Conservation (phyloP, 1,140 invertebrate genomes). For the Drosophila tropicalis region DNA sequence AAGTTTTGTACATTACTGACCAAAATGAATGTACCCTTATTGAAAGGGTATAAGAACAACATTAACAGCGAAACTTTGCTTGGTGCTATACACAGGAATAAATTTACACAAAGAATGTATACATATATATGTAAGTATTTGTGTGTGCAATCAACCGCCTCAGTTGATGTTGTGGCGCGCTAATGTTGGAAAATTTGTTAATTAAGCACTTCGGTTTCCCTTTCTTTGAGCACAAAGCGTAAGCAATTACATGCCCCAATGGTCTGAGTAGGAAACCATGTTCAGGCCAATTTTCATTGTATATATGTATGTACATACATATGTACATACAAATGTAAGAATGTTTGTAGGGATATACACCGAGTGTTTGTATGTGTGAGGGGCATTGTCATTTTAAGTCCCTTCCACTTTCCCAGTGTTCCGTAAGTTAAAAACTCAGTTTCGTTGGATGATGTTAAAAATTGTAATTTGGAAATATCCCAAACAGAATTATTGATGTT, state of each 20-base stretch:
- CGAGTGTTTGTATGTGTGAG: constrained; percentile 6
- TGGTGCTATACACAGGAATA: neutral
- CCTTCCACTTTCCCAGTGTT: constrained; percentile 7
- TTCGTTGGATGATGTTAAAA: neutral
- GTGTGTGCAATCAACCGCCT: constrained; percentile 5
- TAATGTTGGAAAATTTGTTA: constrained; percentile 17
- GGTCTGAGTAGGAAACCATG: constrained; percentile 6
- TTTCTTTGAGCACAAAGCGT: neutral
- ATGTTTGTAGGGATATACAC: neutral
- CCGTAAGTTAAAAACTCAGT: constrained; percentile 45
- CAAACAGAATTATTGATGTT: constrained; percentile 5
- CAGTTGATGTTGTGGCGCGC: constrained; percentile 7
- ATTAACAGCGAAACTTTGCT: neutral
- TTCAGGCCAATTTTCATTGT: neutral
- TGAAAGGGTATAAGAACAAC: too few relatives aligned
- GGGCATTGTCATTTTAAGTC: constrained; percentile 2
- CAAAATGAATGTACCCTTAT: too few relatives aligned
- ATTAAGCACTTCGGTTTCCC: constrained; percentile 14
- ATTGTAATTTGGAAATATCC: neutral
- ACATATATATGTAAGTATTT: neutral
- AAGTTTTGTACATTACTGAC: neutral
- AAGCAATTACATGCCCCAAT: constrained; percentile 11
- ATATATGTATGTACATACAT: constrained; percentile 1
- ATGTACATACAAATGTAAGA: too few relatives aligned
- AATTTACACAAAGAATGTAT: neutral